Percentiles rank a stretch among this genome's conserved stretches.
Conservation (phyloP, 1,140 invertebrate species). For the Drosophila nebulosa region DNA sequence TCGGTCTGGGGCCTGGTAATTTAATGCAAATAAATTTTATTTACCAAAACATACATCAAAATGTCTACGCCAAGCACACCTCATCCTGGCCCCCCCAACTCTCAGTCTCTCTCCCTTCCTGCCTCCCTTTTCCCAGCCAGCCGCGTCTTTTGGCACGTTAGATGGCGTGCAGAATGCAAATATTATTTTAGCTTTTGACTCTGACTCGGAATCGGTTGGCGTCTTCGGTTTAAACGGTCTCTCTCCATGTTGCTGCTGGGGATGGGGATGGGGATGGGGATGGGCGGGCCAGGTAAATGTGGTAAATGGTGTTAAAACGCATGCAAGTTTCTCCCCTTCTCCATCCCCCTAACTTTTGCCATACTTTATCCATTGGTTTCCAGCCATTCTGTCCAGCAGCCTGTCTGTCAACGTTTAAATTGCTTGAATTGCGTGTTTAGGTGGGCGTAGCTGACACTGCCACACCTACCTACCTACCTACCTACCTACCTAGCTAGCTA, state of each 20-base stretch:
- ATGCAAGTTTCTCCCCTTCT: slow-evolving; percentile 42
- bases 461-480: slow-evolving; percentile 43
- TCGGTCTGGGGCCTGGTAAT: slow-evolving; percentile 66
- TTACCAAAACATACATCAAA: slow-evolving; percentile 79
- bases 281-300: background rate
- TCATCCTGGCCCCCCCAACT: background rate
- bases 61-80: slow-evolving; percentile 64
- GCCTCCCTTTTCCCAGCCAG: slow-evolving; percentile 13
- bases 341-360: background rate
- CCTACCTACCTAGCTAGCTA: background rate
- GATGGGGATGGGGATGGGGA: background rate
- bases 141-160: slow-evolving; percentile 52
- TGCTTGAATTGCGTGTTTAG: slow-evolving; percentile 74
- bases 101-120: background rate
- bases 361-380: background rate
- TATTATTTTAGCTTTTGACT: slow-evolving; percentile 75
- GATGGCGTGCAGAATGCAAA: slow-evolving; percentile 78
- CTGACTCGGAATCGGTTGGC: slow-evolving; percentile 22
- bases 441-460: slow-evolving; percentile 75
- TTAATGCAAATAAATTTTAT: slow-evolving; percentile 80
- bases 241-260: slow-evolving; percentile 31
- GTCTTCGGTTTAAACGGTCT: slow-evolving; percentile 65
- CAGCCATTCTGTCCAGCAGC: slow-evolving; percentile 37
- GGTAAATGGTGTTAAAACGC: slow-evolving; percentile 72
- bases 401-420: slow-evolving; percentile 76